Percentiles rank a stretch among this genome's conserved stretches.
These are phyloP conservation scores for Corvus cornix DNA, from an alignment of 2,113 vertebrate genomes.

Conservation along the genomic window DNA sequence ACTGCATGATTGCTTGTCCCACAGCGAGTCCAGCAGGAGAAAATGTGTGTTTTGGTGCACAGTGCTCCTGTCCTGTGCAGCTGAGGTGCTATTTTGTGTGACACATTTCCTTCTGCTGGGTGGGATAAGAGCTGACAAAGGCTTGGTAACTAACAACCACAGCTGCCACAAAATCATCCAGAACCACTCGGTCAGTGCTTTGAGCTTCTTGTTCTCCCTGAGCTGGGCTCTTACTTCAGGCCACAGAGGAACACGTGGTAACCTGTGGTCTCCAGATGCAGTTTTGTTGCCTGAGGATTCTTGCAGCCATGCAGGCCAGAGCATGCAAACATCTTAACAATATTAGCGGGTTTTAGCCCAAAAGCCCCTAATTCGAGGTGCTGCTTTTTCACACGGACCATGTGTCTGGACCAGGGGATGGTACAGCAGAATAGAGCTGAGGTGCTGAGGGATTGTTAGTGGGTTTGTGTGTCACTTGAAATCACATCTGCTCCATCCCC, in stretches of 20 bases:
- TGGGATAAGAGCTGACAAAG: background rate
- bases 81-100: background rate
- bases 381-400: background rate
- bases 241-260: background rate
- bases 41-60: background rate
- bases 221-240: background rate
- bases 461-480: background rate
- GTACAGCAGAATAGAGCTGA: background rate
- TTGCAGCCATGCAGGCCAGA: background rate
- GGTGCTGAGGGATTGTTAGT: background rate
- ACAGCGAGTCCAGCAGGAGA: background rate
- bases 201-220: background rate
- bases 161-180: background rate
- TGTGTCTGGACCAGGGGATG: background rate
- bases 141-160: background rate
- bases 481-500: background rate
- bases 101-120: background rate
- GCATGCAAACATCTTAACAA: background rate
- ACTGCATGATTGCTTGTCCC: background rate
- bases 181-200: background rate
- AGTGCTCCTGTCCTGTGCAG: background rate
- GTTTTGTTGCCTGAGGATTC: background rate
- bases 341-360: background rate
- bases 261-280: background rate
- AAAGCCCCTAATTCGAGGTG: constrained; percentile 19